Evolutionary conservation across 2,113 vertebrate species (phyloP).

Genomic region (Xiphophorus couchianus): DNA sequence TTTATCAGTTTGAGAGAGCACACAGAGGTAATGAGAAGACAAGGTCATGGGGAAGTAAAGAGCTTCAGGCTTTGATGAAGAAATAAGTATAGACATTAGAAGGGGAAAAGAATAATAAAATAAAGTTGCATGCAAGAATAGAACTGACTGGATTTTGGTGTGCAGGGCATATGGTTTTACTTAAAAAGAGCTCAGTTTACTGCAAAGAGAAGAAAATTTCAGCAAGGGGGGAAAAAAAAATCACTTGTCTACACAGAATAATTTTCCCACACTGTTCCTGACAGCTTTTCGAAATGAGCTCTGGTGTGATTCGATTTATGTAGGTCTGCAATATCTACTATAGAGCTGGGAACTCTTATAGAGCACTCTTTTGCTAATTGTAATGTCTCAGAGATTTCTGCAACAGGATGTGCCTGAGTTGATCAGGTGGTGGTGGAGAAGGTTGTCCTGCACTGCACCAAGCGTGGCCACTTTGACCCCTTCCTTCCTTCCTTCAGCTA

Average conservation of each 20-base stretch:
- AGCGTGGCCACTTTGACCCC: constrained; percentile 78
- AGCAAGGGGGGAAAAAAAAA: neutral
- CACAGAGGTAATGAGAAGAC: neutral
- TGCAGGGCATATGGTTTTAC: neutral
- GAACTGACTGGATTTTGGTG: neutral
- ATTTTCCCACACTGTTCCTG: neutral
- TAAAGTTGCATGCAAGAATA: neutral
- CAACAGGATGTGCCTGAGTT: constrained; percentile 1
- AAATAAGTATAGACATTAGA: no score
- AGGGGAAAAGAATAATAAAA: no score
- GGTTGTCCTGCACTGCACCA: constrained; percentile 81
- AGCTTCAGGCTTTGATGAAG: no score
- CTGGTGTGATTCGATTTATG: constrained; percentile 8
- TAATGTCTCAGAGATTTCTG: neutral
- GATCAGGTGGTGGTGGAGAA: constrained; percentile 68
- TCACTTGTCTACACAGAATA: neutral
- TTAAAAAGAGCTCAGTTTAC: neutral
- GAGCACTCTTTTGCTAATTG: no score
- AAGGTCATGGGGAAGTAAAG: no score
- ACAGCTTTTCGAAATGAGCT: neutral
- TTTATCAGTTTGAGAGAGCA: neutral
- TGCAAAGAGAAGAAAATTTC: neutral
- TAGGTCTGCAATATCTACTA: neutral
- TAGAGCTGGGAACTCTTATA: no score
- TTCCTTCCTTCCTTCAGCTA: constrained; percentile 46